Evolutionary conservation across 2,888 invertebrate species (phyloP).

Genomic region (Helobdella robusta): DNA sequence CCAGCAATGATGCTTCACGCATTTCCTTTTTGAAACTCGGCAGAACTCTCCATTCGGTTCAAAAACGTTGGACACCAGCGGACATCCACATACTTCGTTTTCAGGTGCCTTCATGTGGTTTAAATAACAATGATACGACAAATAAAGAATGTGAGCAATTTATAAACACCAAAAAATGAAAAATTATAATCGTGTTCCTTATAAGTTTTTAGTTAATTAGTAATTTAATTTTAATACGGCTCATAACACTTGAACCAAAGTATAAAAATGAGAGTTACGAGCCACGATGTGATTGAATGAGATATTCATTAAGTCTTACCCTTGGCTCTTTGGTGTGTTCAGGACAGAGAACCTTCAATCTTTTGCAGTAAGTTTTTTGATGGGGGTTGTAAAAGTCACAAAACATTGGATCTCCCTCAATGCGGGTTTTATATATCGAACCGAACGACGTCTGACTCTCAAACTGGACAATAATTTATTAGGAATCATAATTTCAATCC

Average conservation of each 20-base stretch:
- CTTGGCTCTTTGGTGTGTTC: constrained; percentile 73
- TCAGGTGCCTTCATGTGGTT: constrained; percentile 44
- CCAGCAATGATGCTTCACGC: constrained; percentile 86
- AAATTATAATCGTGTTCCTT: too few relatives aligned
- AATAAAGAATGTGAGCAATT: too few relatives aligned
- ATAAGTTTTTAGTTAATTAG: too few relatives aligned
- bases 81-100: constrained; percentile 77
- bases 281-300: too few relatives aligned
- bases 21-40: constrained; percentile 74
- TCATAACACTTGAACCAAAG: too few relatives aligned
- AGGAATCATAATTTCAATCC: too few relatives aligned
- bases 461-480: too few relatives aligned
- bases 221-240: too few relatives aligned
- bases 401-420: constrained; percentile 91
- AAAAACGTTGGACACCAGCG: constrained; percentile 73
- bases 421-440: constrained; percentile 81
- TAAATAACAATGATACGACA: too few relatives aligned
- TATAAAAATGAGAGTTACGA: too few relatives aligned
- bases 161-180: too few relatives aligned
- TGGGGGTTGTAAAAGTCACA: constrained; percentile 86
- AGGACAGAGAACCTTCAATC: constrained; percentile 85
- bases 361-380: constrained; percentile 85
- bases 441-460: constrained; percentile 95
- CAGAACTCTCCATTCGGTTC: constrained; percentile 78
- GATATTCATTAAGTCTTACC: constrained; percentile 38